Base-by-base conservation (phyloP, 1,140 invertebrate species). In the Drosophila baimaii region DNA sequence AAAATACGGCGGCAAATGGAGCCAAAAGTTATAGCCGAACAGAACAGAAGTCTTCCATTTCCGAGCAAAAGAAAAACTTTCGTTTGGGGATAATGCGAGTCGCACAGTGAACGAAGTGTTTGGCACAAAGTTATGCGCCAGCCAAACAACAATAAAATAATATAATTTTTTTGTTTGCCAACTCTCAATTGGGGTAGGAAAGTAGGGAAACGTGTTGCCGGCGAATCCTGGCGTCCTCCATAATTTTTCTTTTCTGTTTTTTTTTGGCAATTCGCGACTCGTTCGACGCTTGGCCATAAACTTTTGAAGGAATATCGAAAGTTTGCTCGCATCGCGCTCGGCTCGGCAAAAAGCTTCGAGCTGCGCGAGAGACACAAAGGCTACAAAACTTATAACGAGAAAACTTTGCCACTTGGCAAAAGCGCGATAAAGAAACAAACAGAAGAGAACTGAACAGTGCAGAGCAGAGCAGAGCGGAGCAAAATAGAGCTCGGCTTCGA, bases 361-460 rank as follows among this genome's bases (percentile, higher is more conserved):
- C 82, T 85, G 72, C 68, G 77, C 84, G 84, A 73, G 75, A 86
- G 82, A 89, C 72, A 89, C 80, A 91, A 90, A 91, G 86, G 83
- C 90, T 90, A 90, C 83, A 90, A 92, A 92, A 92, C 91, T 92
- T 92, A 92, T 92, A 92, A 92, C 91, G 91, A 92, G 91, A 92
- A 92, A 92, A 92, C 89, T 92, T 92, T 92, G 79, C 75, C 88
- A 91, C 90, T 91, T 90, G 90, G 84, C 85, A 89, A 90, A 90
- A 83, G 84, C 77, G 85, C 77, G 85, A 91, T 90, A 91, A 91
- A 91, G 82, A 91, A 90, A 78, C 77, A 83, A 89, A 90, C 72
- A 85, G 71, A 35, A 62, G 51, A 68, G 46, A 75, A 58, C 57
- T 47, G 56, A 77, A 55, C 57, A 63, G 59, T 58, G 59, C 56